Evolutionary conservation across 2,888 invertebrate species (phyloP), one percentile per base, ranked within the genome.

Genomic region (Drosophila diplacantha): DNA sequence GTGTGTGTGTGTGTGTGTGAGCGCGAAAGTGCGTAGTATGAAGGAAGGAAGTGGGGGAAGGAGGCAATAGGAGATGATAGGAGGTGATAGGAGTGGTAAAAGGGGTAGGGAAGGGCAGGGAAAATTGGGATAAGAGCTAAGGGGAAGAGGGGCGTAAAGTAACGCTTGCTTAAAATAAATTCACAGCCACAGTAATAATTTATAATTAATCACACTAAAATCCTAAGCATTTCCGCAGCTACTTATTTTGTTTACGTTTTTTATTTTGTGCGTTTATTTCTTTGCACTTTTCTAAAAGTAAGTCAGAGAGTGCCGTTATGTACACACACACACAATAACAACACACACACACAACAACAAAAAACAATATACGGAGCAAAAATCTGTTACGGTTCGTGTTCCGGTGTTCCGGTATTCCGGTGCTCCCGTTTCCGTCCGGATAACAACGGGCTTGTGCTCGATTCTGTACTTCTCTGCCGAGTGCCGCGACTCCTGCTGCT

Each of bases 401-500:
- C 44, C 59, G 43, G 43, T 44, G 61, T 61, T 46, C 46, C 60
- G 43, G 43, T 44, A 16, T 58, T 43, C 34, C 59, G 41, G 29
- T 41, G 51, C 59, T 58, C 43, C 58, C 41, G 41, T 39, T 34
- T 59, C 57, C 60, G 58, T 37, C 24, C 35, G 61, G 16, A 22
- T 37, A 24, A 77, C 78, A 12, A 74, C 78, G 63, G 68, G 24
- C 64, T 60, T 43, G 49, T 69, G 44, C 43, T 44, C 38, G 54
- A 24, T 65, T 63, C 43, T 41, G 18, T 41, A 24, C 5, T 31
- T 18, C 14, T 29, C 14, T 18, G 62, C 50, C 61, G 44, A 64
- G 73, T 77, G 72, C 59, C 41, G 58, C 49, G 72, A 81, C 70
- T 85, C 86, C 85, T 86, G 81, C 85, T 81, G 81, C 85, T 81